Conservation (phyloP, 2,797 vertebrate genomes). For the Sternotherus odoratus region DNA sequence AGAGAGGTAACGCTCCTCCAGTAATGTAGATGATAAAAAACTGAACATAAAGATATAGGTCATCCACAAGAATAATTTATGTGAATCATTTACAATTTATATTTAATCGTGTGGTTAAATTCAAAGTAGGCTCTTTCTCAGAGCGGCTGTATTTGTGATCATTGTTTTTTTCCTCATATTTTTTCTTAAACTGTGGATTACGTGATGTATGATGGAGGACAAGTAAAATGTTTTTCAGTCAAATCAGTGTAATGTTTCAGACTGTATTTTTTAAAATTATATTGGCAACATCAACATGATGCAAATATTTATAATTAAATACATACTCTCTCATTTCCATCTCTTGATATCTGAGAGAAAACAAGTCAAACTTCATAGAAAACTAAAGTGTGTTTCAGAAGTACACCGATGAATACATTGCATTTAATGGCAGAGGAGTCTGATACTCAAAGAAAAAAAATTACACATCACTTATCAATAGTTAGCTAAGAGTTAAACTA, state of each 20-base stretch:
- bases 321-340: too few relatives aligned
- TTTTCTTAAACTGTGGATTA: too few relatives aligned
- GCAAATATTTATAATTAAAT: too few relatives aligned
- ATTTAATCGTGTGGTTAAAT: not conserved
- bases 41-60: not conserved
- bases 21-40: not conserved
- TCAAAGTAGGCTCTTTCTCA: not conserved
- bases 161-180: too few relatives aligned
- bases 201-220: too few relatives aligned
- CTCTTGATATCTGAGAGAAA: not conserved
- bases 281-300: too few relatives aligned
- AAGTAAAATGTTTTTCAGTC: too few relatives aligned
- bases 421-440: not conserved
- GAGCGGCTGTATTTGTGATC: too few relatives aligned
- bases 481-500: fast-evolving
- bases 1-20: not conserved
- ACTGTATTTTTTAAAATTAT: too few relatives aligned
- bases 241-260: too few relatives aligned
- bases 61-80: not conserved
- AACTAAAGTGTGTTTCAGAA: not conserved
- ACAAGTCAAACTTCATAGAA: not conserved
- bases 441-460: too few relatives aligned
- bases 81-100: not conserved
- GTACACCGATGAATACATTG: fast-evolving
- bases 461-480: not conserved